Evolutionary conservation across 2,888 invertebrate species (phyloP).

Genomic region (Spilarctia lutea): DNA sequence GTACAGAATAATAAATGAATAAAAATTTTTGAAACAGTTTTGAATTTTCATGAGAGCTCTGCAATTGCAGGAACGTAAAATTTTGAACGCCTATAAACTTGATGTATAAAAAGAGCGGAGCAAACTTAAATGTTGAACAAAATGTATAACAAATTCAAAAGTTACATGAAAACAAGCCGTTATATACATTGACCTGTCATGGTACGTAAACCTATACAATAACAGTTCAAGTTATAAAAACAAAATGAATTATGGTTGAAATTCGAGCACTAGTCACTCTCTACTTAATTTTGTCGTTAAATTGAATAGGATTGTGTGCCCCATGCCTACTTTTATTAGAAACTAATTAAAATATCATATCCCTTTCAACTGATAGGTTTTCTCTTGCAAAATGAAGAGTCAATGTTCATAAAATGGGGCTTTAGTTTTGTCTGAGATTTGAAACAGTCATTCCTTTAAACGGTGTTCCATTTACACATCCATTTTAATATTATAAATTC

Average conservation of each 20-base stretch:
- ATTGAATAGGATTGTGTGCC: neutral
- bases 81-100: neutral
- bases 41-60: neutral
- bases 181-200: neutral
- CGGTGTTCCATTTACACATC: too few species aligned
- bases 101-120: neutral
- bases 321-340: neutral
- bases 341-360: neutral
- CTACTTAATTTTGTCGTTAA: neutral
- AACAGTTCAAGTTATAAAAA: neutral
- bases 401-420: too few species aligned
- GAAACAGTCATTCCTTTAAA: too few species aligned
- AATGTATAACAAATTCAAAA: neutral
- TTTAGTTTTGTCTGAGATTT: too few species aligned
- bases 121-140: neutral
- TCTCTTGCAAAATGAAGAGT: too few species aligned
- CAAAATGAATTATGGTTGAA: neutral
- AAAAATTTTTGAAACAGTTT: neutral
- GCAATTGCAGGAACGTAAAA: neutral
- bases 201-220: neutral
- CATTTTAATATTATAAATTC: too few species aligned
- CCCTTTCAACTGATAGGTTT: neutral
- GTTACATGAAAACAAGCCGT: neutral
- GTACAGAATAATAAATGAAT: too few species aligned
- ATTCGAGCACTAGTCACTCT: neutral